Conservation (phyloP, 2,888 invertebrate species). For the Eretmocerus hayati region DNA sequence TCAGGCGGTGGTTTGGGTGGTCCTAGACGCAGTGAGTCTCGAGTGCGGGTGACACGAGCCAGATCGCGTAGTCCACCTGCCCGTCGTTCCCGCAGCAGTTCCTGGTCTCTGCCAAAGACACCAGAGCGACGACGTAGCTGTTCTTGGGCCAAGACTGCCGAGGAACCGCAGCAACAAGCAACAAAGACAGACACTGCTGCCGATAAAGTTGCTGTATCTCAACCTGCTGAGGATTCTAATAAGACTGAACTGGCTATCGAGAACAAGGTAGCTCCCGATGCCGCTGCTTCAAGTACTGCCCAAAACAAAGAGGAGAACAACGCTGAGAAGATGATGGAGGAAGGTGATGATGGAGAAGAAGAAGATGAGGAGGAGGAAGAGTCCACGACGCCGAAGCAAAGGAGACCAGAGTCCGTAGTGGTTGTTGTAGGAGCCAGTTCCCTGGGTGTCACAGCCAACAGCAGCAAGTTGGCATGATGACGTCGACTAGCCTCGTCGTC, state of each 20-base stretch:
- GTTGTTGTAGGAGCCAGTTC: no score
- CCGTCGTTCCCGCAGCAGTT: conserved; percentile 49
- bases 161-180: conserved; percentile 4
- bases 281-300: conserved; percentile 8
- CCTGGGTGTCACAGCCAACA: no score
- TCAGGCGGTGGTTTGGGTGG: not conserved
- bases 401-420: not conserved
- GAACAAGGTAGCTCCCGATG: not conserved
- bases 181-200: no score
- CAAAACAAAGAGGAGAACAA: conserved; percentile 1
- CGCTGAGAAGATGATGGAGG: not conserved
- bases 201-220: no score
- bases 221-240: no score
- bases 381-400: conserved; percentile 1
- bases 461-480: no score
- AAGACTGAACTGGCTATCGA: no score
- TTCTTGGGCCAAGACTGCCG: conserved; percentile 51
- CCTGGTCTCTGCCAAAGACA: conserved; percentile 57
- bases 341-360: not conserved
- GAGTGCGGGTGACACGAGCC: conserved; percentile 27
- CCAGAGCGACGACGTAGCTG: conserved; percentile 39
- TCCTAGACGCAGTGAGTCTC: no score
- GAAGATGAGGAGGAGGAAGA: conserved; percentile 4
- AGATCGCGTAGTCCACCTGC: conserved; percentile 28
- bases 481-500: no score